A percentile compares a stretch with the other conserved stretches of the same genome.
Conservation (phyloP, 1,140 invertebrate species). For the Euborellia annulipes region DNA sequence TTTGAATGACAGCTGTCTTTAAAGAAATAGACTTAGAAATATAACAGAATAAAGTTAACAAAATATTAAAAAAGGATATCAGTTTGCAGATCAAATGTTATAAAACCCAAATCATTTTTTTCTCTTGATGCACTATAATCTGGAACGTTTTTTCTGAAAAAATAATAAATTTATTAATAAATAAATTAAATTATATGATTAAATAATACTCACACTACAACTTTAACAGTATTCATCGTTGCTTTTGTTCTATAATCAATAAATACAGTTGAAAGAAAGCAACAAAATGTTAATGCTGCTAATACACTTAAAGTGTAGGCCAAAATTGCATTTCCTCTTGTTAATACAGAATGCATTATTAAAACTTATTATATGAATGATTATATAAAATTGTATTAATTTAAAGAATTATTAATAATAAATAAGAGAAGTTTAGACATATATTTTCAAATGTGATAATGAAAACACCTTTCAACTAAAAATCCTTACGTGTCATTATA, state of each 20-base stretch:
- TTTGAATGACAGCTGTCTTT: no score
- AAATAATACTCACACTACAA: constrained; percentile 55
- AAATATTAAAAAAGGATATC: constrained; percentile 47
- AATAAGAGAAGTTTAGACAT: no score
- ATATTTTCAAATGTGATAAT: no score
- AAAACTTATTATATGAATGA: no score
- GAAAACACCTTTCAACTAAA: no score
- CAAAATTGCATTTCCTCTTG: constrained; percentile 84
- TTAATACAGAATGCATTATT: constrained; percentile 81
- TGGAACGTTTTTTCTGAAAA: constrained; percentile 80
- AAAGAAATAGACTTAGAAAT: no score
- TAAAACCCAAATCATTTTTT: constrained; percentile 86
- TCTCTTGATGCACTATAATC: constrained; percentile 88
- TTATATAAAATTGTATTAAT: no score
- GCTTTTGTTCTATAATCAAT: constrained; percentile 73
- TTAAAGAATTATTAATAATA: no score
- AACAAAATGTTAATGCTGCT: constrained; percentile 84
- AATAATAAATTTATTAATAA: constrained; percentile 14
- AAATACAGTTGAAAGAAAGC: constrained; percentile 92
- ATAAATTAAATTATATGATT: background rate
- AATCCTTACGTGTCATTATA: no score
- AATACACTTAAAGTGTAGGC: constrained; percentile 94
- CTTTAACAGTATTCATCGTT: constrained; percentile 75
- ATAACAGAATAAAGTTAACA: no score
- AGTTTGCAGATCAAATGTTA: constrained; percentile 89